phyloP scores from a whole-genome alignment of 35 echinoderm and acorn worm genomes.

The Amphiura filiformis region DNA sequence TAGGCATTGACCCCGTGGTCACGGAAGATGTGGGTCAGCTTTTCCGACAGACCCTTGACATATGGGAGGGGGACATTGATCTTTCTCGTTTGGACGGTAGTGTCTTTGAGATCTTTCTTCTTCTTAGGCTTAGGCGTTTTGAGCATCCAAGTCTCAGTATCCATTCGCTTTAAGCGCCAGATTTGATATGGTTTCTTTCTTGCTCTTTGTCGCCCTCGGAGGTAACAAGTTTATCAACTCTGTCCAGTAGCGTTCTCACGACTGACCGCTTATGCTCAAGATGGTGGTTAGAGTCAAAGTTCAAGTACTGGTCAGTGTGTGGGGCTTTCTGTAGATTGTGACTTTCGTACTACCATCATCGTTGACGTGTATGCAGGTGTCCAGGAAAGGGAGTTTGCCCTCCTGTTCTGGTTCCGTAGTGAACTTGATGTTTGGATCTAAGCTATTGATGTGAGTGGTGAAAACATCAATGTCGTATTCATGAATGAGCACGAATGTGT shows the following conservation, averaged over 20 bases:
- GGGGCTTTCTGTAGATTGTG: not conserved
- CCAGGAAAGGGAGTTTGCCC: slow-evolving; percentile 30
- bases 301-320: not conserved
- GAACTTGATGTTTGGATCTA: slow-evolving; percentile 41
- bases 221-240: slow-evolving; percentile 24
- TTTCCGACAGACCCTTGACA: too few species aligned
- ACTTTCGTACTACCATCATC: slow-evolving; percentile 4
- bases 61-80: too few species aligned
- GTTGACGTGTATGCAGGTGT: slow-evolving; percentile 27
- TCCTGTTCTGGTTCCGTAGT: slow-evolving; percentile 34
- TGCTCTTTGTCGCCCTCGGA: not conserved
- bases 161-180: not conserved
- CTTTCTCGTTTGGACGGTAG: too few species aligned
- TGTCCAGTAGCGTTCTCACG: slow-evolving; percentile 22
- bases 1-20: too few species aligned
- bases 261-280: slow-evolving; percentile 56
- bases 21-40: too few species aligned
- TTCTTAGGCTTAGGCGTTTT: not conserved
- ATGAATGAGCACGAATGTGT: slow-evolving; percentile 38
- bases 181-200: slow-evolving; percentile 12
- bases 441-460: slow-evolving; percentile 35
- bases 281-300: slow-evolving; percentile 33
- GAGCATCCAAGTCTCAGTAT: not conserved
- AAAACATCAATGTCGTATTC: slow-evolving; percentile 31
- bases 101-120: too few species aligned